These are phyloP conservation scores for Cardiocondyla obscurior DNA, from an alignment of 1,140 invertebrate species.

Conservation along the genomic window DNA sequence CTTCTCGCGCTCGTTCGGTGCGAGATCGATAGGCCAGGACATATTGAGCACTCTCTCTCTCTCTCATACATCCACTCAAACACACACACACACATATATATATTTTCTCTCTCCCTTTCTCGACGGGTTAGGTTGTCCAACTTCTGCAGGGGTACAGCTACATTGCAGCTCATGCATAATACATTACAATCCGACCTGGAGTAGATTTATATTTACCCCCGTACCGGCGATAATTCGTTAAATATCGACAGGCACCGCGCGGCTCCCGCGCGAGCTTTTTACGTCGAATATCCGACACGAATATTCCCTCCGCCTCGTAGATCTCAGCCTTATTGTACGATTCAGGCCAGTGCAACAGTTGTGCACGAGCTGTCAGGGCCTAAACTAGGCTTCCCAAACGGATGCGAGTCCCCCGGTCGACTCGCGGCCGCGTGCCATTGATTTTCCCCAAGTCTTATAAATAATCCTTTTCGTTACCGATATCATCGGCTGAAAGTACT, in stretches of 20 bases:
- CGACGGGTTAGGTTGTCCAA: constrained; percentile 71
- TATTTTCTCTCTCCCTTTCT: constrained; percentile 30
- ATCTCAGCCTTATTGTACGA: constrained; percentile 26
- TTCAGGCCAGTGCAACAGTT: constrained; percentile 57
- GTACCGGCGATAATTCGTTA: constrained; percentile 72
- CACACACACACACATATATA: too few species aligned
- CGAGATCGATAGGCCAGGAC: constrained; percentile 71
- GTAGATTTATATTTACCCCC: constrained; percentile 73
- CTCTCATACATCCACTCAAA: too few species aligned
- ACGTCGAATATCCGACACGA: constrained; percentile 56
- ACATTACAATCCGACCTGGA: constrained; percentile 72
- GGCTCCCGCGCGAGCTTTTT: constrained; percentile 46
- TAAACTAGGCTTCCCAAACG: not conserved
- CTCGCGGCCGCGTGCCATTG: not conserved
- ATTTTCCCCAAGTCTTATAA: not conserved
- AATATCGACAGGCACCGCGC: constrained; percentile 69
- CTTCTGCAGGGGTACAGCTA: constrained; percentile 70
- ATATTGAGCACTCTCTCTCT: constrained; percentile 65
- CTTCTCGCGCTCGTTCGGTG: constrained; percentile 67
- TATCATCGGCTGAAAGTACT: not conserved
- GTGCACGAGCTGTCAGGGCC: constrained; percentile 10
- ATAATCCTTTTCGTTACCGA: not conserved
- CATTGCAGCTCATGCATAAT: constrained; percentile 73
- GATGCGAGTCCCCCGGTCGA: not conserved
- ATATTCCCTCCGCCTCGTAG: not conserved